Evolutionary conservation across 2,888 invertebrate species (phyloP), one percentile per base, ranked within the genome.

Genomic region (Caenorhabditis plicata): DNA sequence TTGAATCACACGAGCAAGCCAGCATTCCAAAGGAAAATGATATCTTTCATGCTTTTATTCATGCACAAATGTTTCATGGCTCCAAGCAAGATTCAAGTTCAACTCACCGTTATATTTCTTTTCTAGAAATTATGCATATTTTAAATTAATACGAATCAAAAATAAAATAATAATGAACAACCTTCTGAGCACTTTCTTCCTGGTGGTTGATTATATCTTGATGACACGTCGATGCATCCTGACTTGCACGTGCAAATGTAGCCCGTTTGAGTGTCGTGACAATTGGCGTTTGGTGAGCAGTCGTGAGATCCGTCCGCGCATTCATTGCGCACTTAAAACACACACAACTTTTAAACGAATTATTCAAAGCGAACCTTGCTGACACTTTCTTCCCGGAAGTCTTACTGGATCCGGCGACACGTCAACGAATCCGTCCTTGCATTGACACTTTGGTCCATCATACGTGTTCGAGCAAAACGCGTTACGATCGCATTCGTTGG

Each of bases 381-480:
- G 61, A 53, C 78, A 78, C 27, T 66, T 69, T 39, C 78, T 58
- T 32, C 78, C 78, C 1, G 77, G 77, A 3, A 60, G 41, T 25
- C 55, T 48, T 32, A 64, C 36, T 23, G 71, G 68, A 44, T 78
- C 75, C 20, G 73, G 68, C 1, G 75, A 76, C 0, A 68, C 63
- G 53, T 77, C 76, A 11, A 57, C 39, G 52, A 36, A 64, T 22
- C 73, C 73, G n/a, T 56, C 43, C 47, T 71, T 73, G 52, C 77
- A 78, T 41, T 75, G 72, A 49, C 76, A 76, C 42, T 70, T 65
- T 43, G 61, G 64, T 2, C 73, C 71, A 44, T 74, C 66, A 53
- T 70, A 76, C 8, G 74, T 70, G 55, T 76, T 76, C 15, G 76
- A 76, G 55, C 76, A 76, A 51, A 71, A 64, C 20, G 76, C 76